Evolutionary conservation across 2,888 invertebrate species (phyloP), one percentile per base, ranked within the genome.

Genomic region (Anorthoa munda): DNA sequence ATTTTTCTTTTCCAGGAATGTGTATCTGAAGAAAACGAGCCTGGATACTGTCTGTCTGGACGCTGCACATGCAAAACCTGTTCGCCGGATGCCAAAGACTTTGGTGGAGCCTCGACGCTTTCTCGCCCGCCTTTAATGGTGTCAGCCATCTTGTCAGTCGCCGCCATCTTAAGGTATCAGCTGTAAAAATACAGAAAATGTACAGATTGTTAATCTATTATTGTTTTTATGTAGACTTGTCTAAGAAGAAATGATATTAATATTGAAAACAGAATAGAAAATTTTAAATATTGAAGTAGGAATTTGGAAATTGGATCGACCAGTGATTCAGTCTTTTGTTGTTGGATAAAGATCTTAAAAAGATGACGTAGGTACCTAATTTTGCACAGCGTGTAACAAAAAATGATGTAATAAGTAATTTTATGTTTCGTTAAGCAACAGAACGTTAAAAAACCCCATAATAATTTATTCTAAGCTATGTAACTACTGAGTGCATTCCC

Each of bases 61-160:
- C 92, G 94, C 26, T 96, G 96, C 83, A 96, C 95, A 0, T 96
- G 96, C 87, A 94, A 94, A 86, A 95, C 92, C 0, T 96, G 96
- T 72, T 87, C 92, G 0, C 96, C 96, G 0, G 95, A 96, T 78
- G 94, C 94, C 0, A 90, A 88, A 13, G 96, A 95, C 85, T 96
- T 95, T 77, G 93, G 92, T 45, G 93, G 90, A 31, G 94, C 93
- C 3, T 91, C 89, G 85, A 87, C 92, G 2, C 59, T 92, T 17
- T 84, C 91, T 15, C 88, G 87, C 56, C 91, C 89, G 9, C 87
- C 88, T 4, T 51, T 91, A 26, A 77, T 91, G 72, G 84, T 91
- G 78, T 87, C 91, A 80, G 89, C 92, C 89, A 90, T 93, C 26
- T 89, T 92, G 81, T 72, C 86, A 0, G 13, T 87, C 21, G 90